Evolutionary conservation across 2,888 invertebrate species (phyloP).

Genomic region (Latheticus oryzae): DNA sequence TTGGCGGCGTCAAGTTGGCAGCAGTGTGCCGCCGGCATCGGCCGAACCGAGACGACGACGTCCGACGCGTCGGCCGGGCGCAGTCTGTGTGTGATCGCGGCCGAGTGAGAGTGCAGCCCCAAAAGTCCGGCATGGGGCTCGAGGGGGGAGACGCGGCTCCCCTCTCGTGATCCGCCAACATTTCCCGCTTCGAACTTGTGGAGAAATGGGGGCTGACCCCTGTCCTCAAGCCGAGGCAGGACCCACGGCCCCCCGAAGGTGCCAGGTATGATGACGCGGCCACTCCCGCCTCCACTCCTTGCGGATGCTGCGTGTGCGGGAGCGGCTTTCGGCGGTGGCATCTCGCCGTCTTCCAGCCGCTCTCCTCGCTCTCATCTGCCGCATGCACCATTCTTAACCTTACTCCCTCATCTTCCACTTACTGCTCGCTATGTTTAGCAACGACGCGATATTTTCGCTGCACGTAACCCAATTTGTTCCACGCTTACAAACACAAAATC

Average conservation of each 20-base stretch:
- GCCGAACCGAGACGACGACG: constrained; percentile 58
- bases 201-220: constrained; percentile 99
- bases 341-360: constrained; percentile 26
- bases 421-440: constrained; percentile 36
- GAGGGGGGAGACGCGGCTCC: constrained; percentile 72
- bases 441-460: constrained; percentile 33
- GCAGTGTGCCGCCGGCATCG: constrained; percentile 60
- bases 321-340: constrained; percentile 25
- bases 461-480: constrained; percentile 39
- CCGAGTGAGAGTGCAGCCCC: constrained; percentile 66
- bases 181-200: constrained; percentile 97
- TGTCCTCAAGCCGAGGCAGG: constrained; percentile 96
- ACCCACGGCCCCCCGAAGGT: constrained; percentile 85
- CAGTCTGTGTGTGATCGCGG: constrained; percentile 65
- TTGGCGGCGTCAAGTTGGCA: constrained; percentile 54
- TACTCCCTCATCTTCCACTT: constrained; percentile 41
- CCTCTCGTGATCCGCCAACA: constrained; percentile 83
- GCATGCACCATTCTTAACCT: constrained; percentile 51
- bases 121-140: constrained; percentile 70
- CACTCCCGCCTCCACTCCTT: constrained; percentile 54
- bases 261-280: constrained; percentile 72
- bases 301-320: constrained; percentile 53
- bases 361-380: constrained; percentile 38
- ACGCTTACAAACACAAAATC: constrained; percentile 18
- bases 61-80: constrained; percentile 61